Evolutionary conservation across 2,113 vertebrate genomes (phyloP), one percentile per base, ranked within the genome.

Genomic region (Gulo gulo): DNA sequence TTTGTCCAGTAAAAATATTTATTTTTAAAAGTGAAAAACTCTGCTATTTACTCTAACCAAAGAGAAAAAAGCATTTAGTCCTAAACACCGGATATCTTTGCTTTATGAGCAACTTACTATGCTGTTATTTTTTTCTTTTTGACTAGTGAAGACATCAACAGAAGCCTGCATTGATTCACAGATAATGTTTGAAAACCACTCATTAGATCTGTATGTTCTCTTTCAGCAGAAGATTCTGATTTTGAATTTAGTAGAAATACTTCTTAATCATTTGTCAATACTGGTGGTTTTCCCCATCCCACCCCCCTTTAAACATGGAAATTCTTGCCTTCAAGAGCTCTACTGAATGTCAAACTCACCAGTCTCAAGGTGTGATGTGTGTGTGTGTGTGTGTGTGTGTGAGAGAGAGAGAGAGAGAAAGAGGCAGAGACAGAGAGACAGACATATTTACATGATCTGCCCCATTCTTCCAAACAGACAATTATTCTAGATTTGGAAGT

Each of bases 191-290:
- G 84, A 90, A 92, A 79, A 65, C 24, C 65, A 57, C 16, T 88
- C 24, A 31, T 45, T 61, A 74, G 69, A 45, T 69, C n/a, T 96
- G 16, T 84, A 50, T 39, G 13, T 74, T 85, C 12, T 52, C 34
- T 96, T 92, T 94, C 7, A 73, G 74, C 45, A 69, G 23, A 69
- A 39, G 31, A 78, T 83, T 83, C n/a, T 86, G 69, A 71, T 85
- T 93, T 88, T 63, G 78, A 74, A 39, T 95, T 93, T 94, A 18
- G 67, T 90, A 73, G n/a, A 73, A 94, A 78, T 73, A 7, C 36
- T 26, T 86, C 31, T 76, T 29, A 34, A 26, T 79, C 29, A 29
- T 74, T 95, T 96, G 45, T 79, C 23, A 65, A 6, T 69, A 80
- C 45, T 93, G 20, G 50, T 85, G 14, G 20, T 95, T 96, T 96